Base-by-base conservation (phyloP, 2,888 invertebrate genomes). In the Protodeltote pygarga region DNA sequence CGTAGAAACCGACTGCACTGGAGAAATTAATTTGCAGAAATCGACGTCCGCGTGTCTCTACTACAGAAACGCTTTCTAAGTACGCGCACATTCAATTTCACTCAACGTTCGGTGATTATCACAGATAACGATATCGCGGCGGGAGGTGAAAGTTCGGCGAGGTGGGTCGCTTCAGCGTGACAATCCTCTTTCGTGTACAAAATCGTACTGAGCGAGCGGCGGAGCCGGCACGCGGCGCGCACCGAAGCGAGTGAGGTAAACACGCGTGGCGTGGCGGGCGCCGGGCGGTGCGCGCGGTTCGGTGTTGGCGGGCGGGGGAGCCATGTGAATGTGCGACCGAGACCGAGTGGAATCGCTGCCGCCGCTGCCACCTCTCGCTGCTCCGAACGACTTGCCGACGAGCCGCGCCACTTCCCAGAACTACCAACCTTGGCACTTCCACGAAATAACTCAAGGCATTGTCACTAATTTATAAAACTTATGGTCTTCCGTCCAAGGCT, bases 1-100 rank as follows among this genome's bases (percentile, higher is more conserved):
- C 92, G 85, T 80, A 83, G 92, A 90, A 91, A 70, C 81, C 77
- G 80, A 81, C 81, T 75, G 81, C 84, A 84, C 83, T 76, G 86
- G 87, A 89, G 90, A 90, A 90, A 90, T 87, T 89, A 89, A 85
- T 90, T 91, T 87, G 88, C 88, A 84, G 89, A 85, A 89, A 84
- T 79, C 79, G 78, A 79, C 81, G 79, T 76, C 81, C 83, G 83
- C 80, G 81, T 81, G 77, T 74, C 81, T 82, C 75, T 60, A n/a
- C n/a, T n/a, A 79, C 80, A 81, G 80, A 82, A 82, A 83, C 80
- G 79, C 79, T 81, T 89, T 88, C 89, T 85, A 83, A 81, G 85
- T 87, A 83, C 77, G 76, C 78, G 79, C 83, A 88, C 89, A 89
- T 89, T 86, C 85, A 90, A 85, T 89, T 92, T 90, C 88, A 88